Evolutionary conservation across 2,797 vertebrate species (phyloP).

Genomic region (Austrolebias charrua): DNA sequence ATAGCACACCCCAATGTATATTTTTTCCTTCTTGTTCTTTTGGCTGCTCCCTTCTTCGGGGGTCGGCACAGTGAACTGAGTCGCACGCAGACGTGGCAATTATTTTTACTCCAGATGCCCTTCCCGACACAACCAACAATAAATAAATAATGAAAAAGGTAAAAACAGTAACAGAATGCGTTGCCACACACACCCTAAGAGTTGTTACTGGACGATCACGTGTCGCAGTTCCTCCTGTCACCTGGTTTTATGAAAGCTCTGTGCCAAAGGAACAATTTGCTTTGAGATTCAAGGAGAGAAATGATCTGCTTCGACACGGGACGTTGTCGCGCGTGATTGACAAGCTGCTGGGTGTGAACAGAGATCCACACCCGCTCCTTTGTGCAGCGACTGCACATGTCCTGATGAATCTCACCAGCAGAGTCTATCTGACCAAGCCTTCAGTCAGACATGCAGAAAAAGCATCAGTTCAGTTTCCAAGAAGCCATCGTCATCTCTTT

Average conservation of each 20-base stretch:
- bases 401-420: slow-evolving; percentile 59
- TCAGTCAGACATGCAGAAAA: slow-evolving; percentile 58
- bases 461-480: slow-evolving; percentile 37
- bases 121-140: neutral
- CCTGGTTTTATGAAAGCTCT: slow-evolving; percentile 20
- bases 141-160: neutral
- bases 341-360: slow-evolving; percentile 46
- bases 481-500: slow-evolving; percentile 44
- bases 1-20: too few relatives aligned
- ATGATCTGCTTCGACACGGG: slow-evolving; percentile 50
- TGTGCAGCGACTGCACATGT: slow-evolving; percentile 59
- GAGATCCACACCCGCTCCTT: slow-evolving; percentile 47
- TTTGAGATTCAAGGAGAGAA: slow-evolving; percentile 33
- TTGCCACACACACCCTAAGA: neutral
- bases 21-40: too few relatives aligned
- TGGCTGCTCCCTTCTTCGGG: too few relatives aligned
- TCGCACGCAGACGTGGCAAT: too few relatives aligned
- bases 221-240: slow-evolving; percentile 42
- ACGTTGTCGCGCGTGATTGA: slow-evolving; percentile 63
- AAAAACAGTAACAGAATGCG: neutral
- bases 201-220: slow-evolving; percentile 18
- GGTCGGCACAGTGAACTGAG: too few relatives aligned
- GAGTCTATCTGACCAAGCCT: slow-evolving; percentile 49
- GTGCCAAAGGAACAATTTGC: slow-evolving; percentile 29
- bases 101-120: too few relatives aligned